Conservation (phyloP, 35 echinoderm and acorn worm genomes). For the Hemicentrotus pulcherrimus region DNA sequence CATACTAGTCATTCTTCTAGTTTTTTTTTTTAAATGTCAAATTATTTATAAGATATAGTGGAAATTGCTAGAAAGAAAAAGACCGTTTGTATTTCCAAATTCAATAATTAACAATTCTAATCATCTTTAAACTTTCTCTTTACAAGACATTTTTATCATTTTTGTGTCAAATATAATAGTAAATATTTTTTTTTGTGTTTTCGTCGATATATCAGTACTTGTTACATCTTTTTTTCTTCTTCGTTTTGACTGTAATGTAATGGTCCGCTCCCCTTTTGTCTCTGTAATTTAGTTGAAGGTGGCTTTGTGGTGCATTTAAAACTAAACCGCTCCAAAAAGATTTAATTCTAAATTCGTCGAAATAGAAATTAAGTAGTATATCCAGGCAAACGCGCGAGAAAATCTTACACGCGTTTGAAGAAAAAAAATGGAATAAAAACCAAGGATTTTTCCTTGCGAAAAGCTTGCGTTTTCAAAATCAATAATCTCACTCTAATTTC, state of each 20-base stretch:
- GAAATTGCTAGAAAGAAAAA: neutral
- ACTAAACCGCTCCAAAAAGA: too few species aligned
- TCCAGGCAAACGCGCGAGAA: neutral
- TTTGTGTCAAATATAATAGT: too few species aligned
- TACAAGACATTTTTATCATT: too few species aligned
- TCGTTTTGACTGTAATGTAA: too few species aligned
- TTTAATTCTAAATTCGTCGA: too few species aligned
- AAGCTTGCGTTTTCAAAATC: slow-evolving; percentile 3
- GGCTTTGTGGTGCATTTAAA: too few species aligned
- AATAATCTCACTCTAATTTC: slow-evolving; percentile 21
- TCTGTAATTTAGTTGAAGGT: too few species aligned
- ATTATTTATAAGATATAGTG: neutral
- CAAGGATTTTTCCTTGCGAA: neutral
- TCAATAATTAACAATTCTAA: neutral
- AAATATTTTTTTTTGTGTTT: too few species aligned
- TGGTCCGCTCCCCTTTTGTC: too few species aligned
- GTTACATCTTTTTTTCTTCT: too few species aligned
- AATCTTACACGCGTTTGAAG: neutral
- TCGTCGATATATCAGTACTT: too few species aligned
- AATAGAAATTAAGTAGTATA: too few species aligned
- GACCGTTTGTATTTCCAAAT: neutral
- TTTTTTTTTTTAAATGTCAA: neutral
- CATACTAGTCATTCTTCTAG: neutral
- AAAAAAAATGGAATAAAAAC: neutral
- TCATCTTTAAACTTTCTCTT: neutral